Conservation (phyloP, 1,140 invertebrate genomes). For the Onthophagus taurus region DNA sequence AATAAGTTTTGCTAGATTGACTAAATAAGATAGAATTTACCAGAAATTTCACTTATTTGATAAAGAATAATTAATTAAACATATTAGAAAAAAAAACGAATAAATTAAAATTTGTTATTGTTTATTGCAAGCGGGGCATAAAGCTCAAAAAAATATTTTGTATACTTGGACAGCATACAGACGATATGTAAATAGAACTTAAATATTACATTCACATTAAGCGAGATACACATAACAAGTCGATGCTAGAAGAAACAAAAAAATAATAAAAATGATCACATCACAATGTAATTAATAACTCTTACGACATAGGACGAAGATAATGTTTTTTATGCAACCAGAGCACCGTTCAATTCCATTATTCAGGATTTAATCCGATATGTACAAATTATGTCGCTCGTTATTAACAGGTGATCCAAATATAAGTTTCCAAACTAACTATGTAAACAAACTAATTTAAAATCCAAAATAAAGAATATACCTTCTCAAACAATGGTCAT, state of each 20-base stretch:
- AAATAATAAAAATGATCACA: conserved; percentile 24
- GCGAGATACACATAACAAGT: conserved; percentile 6
- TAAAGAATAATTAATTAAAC: background rate
- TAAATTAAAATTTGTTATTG: conserved; percentile 5
- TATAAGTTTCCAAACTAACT: no score
- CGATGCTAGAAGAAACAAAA: conserved; percentile 2
- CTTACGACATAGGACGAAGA: conserved; percentile 23
- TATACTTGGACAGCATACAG: conserved; percentile 10
- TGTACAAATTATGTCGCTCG: no score
- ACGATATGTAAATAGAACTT: background rate
- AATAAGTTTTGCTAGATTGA: background rate
- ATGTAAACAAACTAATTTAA: no score
- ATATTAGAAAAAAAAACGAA: conserved; percentile 5
- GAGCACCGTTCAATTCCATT: conserved; percentile 35
- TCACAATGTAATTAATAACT: conserved; percentile 35
- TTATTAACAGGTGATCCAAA: no score
- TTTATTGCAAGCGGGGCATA: conserved; percentile 22
- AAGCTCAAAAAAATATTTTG: conserved; percentile 16
- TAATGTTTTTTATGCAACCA: conserved; percentile 23
- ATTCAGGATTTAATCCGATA: conserved; percentile 14
- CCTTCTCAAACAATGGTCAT: conserved; percentile 6
- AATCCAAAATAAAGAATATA: conserved; percentile 11
- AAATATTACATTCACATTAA: conserved; percentile 3
- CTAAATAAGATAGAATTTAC: background rate
- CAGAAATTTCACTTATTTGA: background rate